Evolutionary conservation across 2,888 invertebrate species (phyloP).

Genomic region (Phaonia tiefii): DNA sequence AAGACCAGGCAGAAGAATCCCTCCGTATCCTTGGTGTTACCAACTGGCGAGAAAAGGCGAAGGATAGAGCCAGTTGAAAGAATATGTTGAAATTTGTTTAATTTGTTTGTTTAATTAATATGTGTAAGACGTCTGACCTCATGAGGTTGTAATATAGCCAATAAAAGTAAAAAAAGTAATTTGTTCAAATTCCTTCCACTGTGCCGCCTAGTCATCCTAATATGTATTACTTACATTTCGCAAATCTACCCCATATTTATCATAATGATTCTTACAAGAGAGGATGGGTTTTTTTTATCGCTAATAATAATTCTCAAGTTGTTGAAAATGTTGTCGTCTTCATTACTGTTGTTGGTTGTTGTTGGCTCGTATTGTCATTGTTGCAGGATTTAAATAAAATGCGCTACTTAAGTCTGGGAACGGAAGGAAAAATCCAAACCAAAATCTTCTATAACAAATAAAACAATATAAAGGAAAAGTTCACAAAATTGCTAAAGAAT

Average conservation of each 20-base stretch:
- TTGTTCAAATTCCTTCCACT: background rate
- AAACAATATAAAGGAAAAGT: constrained; percentile 6
- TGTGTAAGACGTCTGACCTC: too few species aligned
- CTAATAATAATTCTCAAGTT: constrained; percentile 9
- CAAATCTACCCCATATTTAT: background rate
- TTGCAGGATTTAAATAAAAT: constrained; percentile 12
- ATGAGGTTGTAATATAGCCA: too few species aligned
- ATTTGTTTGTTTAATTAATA: too few species aligned
- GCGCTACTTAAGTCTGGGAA: background rate
- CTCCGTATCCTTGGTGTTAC: too few species aligned
- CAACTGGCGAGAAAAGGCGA: too few species aligned
- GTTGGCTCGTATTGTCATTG: background rate
- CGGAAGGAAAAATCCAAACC: background rate
- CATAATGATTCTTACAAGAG: background rate
- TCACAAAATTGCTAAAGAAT: background rate
- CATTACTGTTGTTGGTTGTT: background rate
- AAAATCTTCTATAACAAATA: constrained; percentile 1
- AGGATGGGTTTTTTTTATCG: background rate
- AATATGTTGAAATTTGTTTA: too few species aligned
- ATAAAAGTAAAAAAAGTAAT: too few species aligned
- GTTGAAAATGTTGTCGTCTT: background rate
- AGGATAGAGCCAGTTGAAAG: too few species aligned
- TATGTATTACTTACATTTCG: background rate
- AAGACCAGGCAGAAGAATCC: too few species aligned
- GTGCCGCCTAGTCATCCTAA: background rate